phyloP scores from a whole-genome alignment of 2,888 invertebrate species.

The Candidula unifasciata region DNA sequence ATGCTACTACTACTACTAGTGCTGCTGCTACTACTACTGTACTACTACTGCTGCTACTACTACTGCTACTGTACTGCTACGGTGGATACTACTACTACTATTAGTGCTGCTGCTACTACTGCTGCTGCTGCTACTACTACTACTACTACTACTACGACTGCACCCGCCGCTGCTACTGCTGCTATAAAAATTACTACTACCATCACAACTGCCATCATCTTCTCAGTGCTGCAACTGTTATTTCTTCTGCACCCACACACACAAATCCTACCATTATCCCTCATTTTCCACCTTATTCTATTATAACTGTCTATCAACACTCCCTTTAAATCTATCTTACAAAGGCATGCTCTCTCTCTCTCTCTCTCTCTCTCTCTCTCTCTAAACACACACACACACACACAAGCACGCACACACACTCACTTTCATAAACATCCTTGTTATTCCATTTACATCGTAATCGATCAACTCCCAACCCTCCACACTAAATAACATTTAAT shows the following conservation, averaged over 20 bases:
- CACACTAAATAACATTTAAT: no score
- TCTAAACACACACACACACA: no score
- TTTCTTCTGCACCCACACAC: slow-evolving; percentile 21
- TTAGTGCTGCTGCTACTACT: slow-evolving; percentile 27
- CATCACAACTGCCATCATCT: neutral
- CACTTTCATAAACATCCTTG: no score
- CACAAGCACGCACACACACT: no score
- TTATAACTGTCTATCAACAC: no score
- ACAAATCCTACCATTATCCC: slow-evolving; percentile 26
- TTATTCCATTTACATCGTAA: no score
- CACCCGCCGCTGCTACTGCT: slow-evolving; percentile 25
- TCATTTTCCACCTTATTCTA: no score
- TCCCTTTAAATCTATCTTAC: no score
- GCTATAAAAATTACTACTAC: slow-evolving; percentile 31
- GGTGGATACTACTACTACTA: slow-evolving; percentile 23
- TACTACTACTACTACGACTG: slow-evolving; percentile 32
- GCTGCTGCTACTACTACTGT: no score
- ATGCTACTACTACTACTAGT: slow-evolving; percentile 25
- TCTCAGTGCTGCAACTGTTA: slow-evolving; percentile 32
- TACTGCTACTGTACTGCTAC: slow-evolving; percentile 23
- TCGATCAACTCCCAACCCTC: no score
- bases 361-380: no score
- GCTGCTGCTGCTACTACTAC: slow-evolving; percentile 35
- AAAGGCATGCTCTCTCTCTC: no score
- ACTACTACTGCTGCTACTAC: slow-evolving; percentile 32